These are phyloP conservation scores for Thaumatotibia leucotreta DNA, from an alignment of 1,140 invertebrate genomes.

Conservation along the genomic window DNA sequence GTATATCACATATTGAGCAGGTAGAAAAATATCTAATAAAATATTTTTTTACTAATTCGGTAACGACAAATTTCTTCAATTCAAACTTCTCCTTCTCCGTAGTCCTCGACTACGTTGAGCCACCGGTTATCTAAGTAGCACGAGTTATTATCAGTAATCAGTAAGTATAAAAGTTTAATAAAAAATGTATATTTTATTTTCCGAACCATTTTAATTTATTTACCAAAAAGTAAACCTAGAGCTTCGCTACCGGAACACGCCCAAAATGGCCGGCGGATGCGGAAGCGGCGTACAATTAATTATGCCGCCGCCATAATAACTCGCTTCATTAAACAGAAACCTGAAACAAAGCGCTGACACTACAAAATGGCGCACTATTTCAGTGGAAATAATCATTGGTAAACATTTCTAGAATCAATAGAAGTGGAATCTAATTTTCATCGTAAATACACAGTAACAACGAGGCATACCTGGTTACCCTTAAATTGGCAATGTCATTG, in stretches of 20 bases:
- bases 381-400: background rate
- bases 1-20: too few relatives aligned
- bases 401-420: background rate
- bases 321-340: constrained; percentile 11
- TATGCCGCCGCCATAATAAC: constrained; percentile 5
- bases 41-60: too few relatives aligned
- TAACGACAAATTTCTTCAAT: too few relatives aligned
- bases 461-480: background rate
- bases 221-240: background rate
- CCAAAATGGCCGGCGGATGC: constrained; percentile 3
- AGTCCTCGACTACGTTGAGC: too few relatives aligned
- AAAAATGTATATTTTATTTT: too few relatives aligned
- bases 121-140: too few relatives aligned
- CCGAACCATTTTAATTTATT: background rate
- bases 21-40: too few relatives aligned
- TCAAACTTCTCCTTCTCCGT: too few relatives aligned
- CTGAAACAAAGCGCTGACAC: constrained; percentile 9
- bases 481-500: too few relatives aligned
- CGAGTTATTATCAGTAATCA: too few relatives aligned
- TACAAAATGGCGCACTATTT: background rate
- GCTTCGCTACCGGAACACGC: background rate
- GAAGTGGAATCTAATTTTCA: background rate
- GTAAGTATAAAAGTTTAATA: too few relatives aligned
- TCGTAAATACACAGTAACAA: background rate
- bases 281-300: constrained; percentile 9